Evolutionary conservation across 2,888 invertebrate species (phyloP).

Genomic region (Napeogenes inachia): DNA sequence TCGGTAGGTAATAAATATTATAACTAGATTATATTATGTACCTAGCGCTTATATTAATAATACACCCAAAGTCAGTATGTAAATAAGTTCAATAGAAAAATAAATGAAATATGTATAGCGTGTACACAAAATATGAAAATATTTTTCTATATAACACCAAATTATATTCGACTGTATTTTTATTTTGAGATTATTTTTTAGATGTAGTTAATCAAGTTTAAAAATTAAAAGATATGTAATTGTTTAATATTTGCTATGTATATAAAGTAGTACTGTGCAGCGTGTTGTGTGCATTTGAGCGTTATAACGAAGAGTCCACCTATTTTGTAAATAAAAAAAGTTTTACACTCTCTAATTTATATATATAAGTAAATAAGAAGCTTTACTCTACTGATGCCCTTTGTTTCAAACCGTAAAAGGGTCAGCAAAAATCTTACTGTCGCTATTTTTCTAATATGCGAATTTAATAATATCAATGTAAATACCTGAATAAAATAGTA

Average conservation of each 20-base stretch:
- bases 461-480: too few species aligned
- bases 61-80: conserved; percentile 53
- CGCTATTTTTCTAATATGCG: too few species aligned
- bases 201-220: conserved; percentile 13
- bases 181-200: conserved; percentile 12
- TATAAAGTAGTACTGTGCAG: conserved; percentile 44
- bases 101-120: conserved; percentile 31
- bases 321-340: conserved; percentile 75
- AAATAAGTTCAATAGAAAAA: conserved; percentile 43
- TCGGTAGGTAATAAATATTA: background rate
- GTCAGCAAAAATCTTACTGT: too few species aligned
- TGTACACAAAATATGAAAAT: conserved; percentile 39
- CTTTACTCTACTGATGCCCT: conserved; percentile 56
- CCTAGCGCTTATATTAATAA: background rate
- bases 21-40: background rate
- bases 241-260: conserved; percentile 30
- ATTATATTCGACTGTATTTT: conserved; percentile 36
- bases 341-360: conserved; percentile 66
- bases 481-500: too few species aligned
- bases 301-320: conserved; percentile 76
- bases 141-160: conserved; percentile 63
- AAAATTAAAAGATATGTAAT: conserved; percentile 13
- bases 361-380: conserved; percentile 50
- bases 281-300: conserved; percentile 64
- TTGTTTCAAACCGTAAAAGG: conserved; percentile 10